phyloP scores from a whole-genome alignment of 2,888 invertebrate species.

The Campoplex capitator region DNA sequence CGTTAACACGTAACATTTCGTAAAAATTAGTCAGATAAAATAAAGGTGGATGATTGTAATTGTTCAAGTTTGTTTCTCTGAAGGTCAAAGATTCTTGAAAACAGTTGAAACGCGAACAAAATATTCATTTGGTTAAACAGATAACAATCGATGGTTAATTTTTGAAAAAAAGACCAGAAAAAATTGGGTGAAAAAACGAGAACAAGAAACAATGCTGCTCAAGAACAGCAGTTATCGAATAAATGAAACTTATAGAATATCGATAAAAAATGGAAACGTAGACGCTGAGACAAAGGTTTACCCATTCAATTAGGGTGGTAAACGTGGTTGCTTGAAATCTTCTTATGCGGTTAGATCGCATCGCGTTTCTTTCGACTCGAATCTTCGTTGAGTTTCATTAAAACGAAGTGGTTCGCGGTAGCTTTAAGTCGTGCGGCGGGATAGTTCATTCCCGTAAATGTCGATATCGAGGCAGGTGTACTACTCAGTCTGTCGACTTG shows the following conservation, averaged over 20 bases:
- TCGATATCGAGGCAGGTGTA: slow-evolving; percentile 56
- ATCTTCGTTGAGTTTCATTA: slow-evolving; percentile 20
- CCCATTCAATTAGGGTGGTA: neutral
- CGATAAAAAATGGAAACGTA: neutral
- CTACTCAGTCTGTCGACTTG: slow-evolving; percentile 25
- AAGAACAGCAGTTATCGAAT: neutral
- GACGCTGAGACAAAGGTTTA: neutral
- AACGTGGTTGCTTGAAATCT: neutral
- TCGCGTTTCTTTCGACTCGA: neutral
- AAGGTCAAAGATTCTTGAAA: no score
- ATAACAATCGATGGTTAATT: no score
- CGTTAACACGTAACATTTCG: no score
- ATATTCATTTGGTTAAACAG: no score
- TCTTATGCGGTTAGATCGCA: neutral
- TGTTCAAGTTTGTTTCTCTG: neutral
- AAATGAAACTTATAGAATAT: neutral
- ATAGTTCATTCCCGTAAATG: slow-evolving; percentile 52
- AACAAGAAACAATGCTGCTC: neutral
- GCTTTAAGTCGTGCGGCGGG: slow-evolving; percentile 21
- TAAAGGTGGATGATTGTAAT: no score
- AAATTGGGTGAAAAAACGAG: neutral
- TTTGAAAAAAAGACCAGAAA: no score
- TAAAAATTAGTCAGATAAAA: no score
- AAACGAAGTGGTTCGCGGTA: slow-evolving; percentile 23
- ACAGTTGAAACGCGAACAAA: no score